Evolutionary conservation across 2,113 vertebrate genomes (phyloP), one percentile per base, ranked within the genome.

Genomic region (Tympanuchus pallidicinctus): DNA sequence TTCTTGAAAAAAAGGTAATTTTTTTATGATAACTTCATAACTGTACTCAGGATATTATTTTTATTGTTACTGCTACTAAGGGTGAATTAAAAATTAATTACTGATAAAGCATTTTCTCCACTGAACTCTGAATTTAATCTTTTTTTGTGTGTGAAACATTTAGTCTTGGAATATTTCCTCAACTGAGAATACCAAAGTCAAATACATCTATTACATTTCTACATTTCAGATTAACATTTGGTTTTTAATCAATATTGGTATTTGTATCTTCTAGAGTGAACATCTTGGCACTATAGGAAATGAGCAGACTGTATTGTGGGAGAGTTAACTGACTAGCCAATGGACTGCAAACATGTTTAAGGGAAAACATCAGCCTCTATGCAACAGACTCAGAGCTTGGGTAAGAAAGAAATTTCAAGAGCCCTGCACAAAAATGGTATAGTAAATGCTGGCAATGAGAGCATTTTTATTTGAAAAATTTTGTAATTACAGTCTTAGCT

Each of bases 381-480:
- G 25, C 18, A 5, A 20, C 40, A 56, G 0, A 0, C 14, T 28
- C 4, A 6, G 67, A 80, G 24, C 4, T 56, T 15, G 43, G 3
- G 12, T 22, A 32, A 70, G 6, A 13, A 88, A 9, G 6, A 81
- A 10, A 48, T 47, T 82, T 90, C 18, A 63, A 63, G 38, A 40
- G 7, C 17, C 10, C 11, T 71, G 7, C 2, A 8, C 2, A 36
- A 75, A 90, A 48, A 81, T 12, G 1, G 6, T 25, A 24, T 25
- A 24, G 8, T 57, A 82, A 77, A 16, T 47, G 11, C 20, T 64
- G 13, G 9, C 10, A 77, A 77, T 32, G 3, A 71, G 74, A 91
- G 28, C 2, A 21, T 59, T 47, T 48, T 0, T 50, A 43, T 73
- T 50, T 20, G 2, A 67, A 67, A 42, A 71, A 66, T 43, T 30